Base-by-base conservation (phyloP, 2,113 vertebrate genomes). In the Acanthisitta chloris region DNA sequence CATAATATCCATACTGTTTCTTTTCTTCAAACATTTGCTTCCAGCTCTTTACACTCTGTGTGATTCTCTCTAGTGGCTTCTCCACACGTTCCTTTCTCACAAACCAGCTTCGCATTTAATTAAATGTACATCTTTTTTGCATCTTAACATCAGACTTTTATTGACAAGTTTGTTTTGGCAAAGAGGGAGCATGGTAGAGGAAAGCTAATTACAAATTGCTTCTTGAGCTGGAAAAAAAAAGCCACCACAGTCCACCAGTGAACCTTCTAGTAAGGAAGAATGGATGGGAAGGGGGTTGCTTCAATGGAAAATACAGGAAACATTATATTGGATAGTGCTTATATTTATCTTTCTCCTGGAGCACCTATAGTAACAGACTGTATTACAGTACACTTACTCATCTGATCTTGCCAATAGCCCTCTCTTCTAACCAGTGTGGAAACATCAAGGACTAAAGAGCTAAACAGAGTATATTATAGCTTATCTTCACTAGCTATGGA, bases 161-260 rank as follows among this genome's bases (percentile, higher is more conserved):
- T 77, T 88, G 91, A 92, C 72, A 83, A 90, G 94, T 93, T 96
- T 96, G 77, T 93, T 96, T 96, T 96, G 92, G 96, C 91, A 92
- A 43, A 13, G 55, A 86, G 8, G 26, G 72, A 86, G 29, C 33
- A 43, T 14, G 46, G 88, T 66, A 34, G 43, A 95, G 33, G 42
- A 86, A 96, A 96, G 34, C 29, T 88, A 88, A 88, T 84, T 93
- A 81, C 55, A 90, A 94, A 91, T 85, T 28, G 17, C 61, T 91
- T 74, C 84, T 71, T 64, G 76, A 92, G 90, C 57, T 4, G 49
- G 76, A 7, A 42, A 48, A 29, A 71, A 80, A 78, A 45, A 59
- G 4, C 12, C 29, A 46, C 21, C 15, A 14, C 11, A 66, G 77
- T 74, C n/a, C 28, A 84, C 42, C 59, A 88, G 29, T 18, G 29